These are phyloP conservation scores for Chiloscyllium plagiosum DNA, from an alignment of 2,113 vertebrate genomes.

Conservation along the genomic window DNA sequence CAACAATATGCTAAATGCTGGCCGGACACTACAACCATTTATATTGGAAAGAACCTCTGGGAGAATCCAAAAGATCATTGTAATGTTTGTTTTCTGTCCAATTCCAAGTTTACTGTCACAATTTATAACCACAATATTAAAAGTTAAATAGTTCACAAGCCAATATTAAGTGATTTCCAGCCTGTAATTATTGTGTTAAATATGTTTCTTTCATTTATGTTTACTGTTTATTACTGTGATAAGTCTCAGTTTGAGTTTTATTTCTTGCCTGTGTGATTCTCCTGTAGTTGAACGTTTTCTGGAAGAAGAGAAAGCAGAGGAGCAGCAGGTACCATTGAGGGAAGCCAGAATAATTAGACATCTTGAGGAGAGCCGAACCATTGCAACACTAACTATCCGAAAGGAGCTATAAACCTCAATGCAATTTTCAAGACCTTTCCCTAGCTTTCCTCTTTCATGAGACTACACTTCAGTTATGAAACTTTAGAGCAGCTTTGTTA, in stretches of 20 bases:
- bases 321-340: not conserved
- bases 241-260: not conserved
- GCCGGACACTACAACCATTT: no score
- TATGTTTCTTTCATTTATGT: no score
- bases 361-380: not conserved
- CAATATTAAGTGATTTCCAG: not conserved
- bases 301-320: not conserved
- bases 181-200: not conserved
- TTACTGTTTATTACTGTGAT: not conserved
- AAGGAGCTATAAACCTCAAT: not conserved
- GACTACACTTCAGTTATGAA: not conserved
- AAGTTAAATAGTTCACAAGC: not conserved
- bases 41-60: no score
- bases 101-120: not conserved
- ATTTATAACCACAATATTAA: not conserved
- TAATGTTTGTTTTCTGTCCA: no score
- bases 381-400: not conserved
- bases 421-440: not conserved
- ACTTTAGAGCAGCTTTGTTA: not conserved
- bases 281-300: not conserved
- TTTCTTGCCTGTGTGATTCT: not conserved
- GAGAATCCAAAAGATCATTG: no score
- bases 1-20: no score
- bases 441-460: not conserved
- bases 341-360: not conserved